Evolutionary conservation across 2,797 vertebrate genomes (phyloP), one percentile per base, ranked within the genome.

Genomic region (Acestrorhynchus altus): DNA sequence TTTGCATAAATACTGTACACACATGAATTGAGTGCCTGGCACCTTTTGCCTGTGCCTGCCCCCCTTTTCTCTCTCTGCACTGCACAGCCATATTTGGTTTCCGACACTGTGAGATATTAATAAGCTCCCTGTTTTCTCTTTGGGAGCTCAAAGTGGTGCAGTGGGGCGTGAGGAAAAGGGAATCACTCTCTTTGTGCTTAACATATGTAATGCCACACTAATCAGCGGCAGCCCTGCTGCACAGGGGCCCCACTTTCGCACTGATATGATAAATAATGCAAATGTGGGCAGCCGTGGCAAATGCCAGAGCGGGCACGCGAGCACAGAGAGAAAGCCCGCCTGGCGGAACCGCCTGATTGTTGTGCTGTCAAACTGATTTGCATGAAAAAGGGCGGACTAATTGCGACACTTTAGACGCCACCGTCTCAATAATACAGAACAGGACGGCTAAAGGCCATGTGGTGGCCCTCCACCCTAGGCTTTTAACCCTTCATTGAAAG

Each of bases 351-450:
- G 89, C 89, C 88, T 90, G 91, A 94, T 93, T 95, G 92, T 93
- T 92, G 91, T 91, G 91, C 92, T 91, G 90, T 93, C 92, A 91
- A 88, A 89, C 85, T 89, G 89, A 93, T 95, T 93, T 94, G 92
- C 93, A 93, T 94, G 88, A 92, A 92, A 94, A 94, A 93, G 88
- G 85, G 84, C 28, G 54, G 85, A 83, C 90, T 94, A 94, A 95
- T 94, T 94, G 90, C 89, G 89, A 90, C 92, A 93, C 90, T 94
- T 67, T 94, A 93, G 91, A 92, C 90, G 91, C 85, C 82, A 83
- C 83, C 83, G 79, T 86, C 88, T 91, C 86, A 91, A 92, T 93
- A 94, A 92, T 93, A 87, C 86, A 83, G 86, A 90, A 86, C 84
- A 83, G 90, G 86, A 90, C 89, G 86, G 91, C 86, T 86, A 87